Conservation (phyloP, 2,888 invertebrate genomes). For the Sturmia bella region DNA sequence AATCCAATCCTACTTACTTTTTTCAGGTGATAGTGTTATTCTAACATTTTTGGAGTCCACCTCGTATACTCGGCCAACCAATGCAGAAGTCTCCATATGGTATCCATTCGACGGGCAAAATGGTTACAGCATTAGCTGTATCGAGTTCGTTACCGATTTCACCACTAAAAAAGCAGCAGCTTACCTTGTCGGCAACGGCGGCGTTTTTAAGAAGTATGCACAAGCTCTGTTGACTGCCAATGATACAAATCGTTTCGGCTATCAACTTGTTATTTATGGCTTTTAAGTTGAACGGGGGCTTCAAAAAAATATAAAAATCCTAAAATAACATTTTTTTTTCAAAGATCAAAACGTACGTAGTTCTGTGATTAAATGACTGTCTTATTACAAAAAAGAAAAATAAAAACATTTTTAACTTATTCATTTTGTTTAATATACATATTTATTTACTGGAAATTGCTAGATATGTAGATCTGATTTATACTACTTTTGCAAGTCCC, state of each 20-base stretch:
- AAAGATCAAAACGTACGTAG: constrained; percentile 10
- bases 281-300: constrained; percentile 73
- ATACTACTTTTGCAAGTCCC: too few relatives aligned
- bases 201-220: constrained; percentile 74
- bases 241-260: constrained; percentile 75
- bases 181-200: constrained; percentile 74
- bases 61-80: constrained; percentile 74
- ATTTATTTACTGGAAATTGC: constrained; percentile 22
- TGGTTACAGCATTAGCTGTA: constrained; percentile 73
- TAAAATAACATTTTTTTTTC: constrained; percentile 32
- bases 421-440: too few relatives aligned
- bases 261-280: constrained; percentile 79
- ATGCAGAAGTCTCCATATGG: constrained; percentile 75
- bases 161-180: constrained; percentile 74
- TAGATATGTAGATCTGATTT: not conserved
- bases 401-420: constrained; percentile 30
- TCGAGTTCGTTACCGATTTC: constrained; percentile 77
- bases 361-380: constrained; percentile 57
- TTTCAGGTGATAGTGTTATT: constrained; percentile 77
- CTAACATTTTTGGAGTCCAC: constrained; percentile 74
- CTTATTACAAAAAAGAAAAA: constrained; percentile 46
- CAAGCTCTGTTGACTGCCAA: constrained; percentile 76
- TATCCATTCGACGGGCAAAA: constrained; percentile 74
- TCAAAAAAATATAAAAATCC: not conserved
- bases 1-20: too few relatives aligned